A percentile compares a stretch with the other conserved stretches of the same genome.
phyloP scores from a whole-genome alignment of 2,113 vertebrate genomes.

The Tauraco erythrolophus region DNA sequence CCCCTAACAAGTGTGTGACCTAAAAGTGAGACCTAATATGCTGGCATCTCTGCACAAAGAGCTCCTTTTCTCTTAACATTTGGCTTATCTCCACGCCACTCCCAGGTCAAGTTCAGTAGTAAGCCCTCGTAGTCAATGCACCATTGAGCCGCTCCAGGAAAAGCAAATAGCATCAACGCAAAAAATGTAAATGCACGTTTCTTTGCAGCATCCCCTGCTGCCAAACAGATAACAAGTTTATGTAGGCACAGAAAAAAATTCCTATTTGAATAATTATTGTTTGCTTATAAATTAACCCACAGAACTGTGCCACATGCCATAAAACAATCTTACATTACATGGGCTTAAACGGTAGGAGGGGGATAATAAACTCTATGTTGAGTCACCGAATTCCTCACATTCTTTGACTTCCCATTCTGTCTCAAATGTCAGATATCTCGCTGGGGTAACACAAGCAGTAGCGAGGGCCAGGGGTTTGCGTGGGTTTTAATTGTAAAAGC shows the following conservation, averaged over 20 bases:
- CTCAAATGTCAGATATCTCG: conserved; percentile 79
- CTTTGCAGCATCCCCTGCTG: conserved; percentile 32
- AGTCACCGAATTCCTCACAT: conserved; percentile 89
- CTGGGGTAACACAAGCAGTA: conserved; percentile 56
- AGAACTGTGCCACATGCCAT: conserved; percentile 62
- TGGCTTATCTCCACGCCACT: conserved; percentile 65
- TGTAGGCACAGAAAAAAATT: conserved; percentile 21
- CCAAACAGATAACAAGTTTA: conserved; percentile 63
- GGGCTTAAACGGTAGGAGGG: conserved; percentile 41
- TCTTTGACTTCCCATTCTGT: conserved; percentile 80
- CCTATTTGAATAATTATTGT: conserved; percentile 67
- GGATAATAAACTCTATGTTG: conserved; percentile 75
- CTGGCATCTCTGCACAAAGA: conserved; percentile 38
- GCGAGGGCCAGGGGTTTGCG: conserved; percentile 21
- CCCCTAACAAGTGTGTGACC: conserved; percentile 63
- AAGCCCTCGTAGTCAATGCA: background rate
- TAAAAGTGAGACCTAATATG: conserved; percentile 55
- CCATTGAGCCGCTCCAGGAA: conserved; percentile 52
- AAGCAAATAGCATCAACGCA: background rate
- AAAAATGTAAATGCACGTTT: conserved; percentile 33
- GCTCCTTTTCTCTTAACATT: conserved; percentile 55
- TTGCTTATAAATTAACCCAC: conserved; percentile 74
- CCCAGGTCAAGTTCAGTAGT: conserved; percentile 60
- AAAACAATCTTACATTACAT: conserved; percentile 62
- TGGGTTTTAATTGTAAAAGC: conserved; percentile 61